Evolutionary conservation across 2,888 invertebrate genomes (phyloP), one percentile per base, ranked within the genome.

Genomic region (Megalurothrips usitatus): DNA sequence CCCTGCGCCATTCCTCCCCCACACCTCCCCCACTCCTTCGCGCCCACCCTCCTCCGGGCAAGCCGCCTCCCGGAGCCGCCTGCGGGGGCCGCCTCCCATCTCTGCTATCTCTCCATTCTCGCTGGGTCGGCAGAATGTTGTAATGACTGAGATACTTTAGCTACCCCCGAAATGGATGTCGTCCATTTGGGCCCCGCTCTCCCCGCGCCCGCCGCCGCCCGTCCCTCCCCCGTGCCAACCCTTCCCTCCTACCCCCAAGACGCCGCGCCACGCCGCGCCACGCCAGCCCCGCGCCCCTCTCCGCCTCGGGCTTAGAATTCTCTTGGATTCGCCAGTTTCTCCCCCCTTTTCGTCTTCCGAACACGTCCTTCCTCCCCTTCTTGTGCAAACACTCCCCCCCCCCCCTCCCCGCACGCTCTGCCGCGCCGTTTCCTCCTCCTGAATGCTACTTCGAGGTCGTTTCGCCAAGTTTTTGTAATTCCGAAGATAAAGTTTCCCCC

Each of bases 141-240:
- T 75, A 75, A 75, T 75, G 68, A 75, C 68, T 75, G 68, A 75
- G 68, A 75, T 75, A 75, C 68, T 75, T 75, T 75, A 75, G 68
- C 68, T 75, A 75, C 68, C 68, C 68, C 68, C 26, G 68, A 26
- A 75, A 75, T 75, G 68, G 68, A 75, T 75, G 68, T 75, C 68
- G 26, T 26, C 68, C 68, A 75, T 75, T 75, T 75, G 26, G 12
- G 26, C 26, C 68, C 26, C 68, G 8, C 68, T 6, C 23, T 23
- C 23, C 68, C 68, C 68, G n/a, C 23, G 52, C 52, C 52, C 52
- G 52, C 52, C 52, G 14, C 6, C 14, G 14, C 52, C 52, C 52
- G 52, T 23, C 26, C 26, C 68, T 26, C 68, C 68, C 68, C 68
- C 68, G 0, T 10, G 23, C 23, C 68, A 75, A 75, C 68, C 68